These are phyloP conservation scores for Lepus timidus DNA, from an alignment of 2,113 vertebrate genomes.

Conservation along the genomic window DNA sequence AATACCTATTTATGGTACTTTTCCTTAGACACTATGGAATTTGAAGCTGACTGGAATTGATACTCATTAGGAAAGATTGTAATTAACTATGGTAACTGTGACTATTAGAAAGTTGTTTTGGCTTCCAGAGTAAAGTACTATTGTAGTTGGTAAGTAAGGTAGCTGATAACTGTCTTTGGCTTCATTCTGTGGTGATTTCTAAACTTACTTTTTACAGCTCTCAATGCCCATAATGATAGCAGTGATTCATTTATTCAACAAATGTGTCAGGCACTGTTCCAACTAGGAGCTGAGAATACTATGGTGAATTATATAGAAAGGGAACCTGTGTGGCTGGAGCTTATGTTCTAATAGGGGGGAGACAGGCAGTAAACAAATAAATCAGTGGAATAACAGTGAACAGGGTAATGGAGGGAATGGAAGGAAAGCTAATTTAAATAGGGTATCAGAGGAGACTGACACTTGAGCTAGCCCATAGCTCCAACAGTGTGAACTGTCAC, in stretches of 20 bases:
- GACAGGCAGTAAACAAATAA: not conserved
- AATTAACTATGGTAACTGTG: not conserved
- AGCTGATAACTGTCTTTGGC: not conserved
- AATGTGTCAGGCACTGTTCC: not conserved
- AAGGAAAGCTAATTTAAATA: slow-evolving; percentile 6
- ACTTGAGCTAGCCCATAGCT: not conserved
- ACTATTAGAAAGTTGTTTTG: slow-evolving; percentile 57
- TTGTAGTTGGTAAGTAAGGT: not conserved
- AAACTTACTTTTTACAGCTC: not conserved
- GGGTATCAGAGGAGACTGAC: not conserved
- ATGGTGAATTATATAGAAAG: not conserved
- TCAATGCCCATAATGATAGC: slow-evolving; percentile 19
- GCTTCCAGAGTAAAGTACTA: not conserved
- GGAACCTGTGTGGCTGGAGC: not conserved
- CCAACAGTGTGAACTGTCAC: not conserved
- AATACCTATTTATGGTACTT: not conserved
- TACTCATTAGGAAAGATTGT: slow-evolving; percentile 15
- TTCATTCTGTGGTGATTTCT: slow-evolving; percentile 6
- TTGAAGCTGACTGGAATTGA: slow-evolving; percentile 48
- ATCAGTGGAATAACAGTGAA: not conserved
- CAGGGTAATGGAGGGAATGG: not conserved
- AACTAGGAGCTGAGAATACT: not conserved
- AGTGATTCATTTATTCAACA: slow-evolving; percentile 37
- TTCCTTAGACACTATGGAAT: not conserved
- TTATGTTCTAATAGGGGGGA: not conserved